phyloP scores from a whole-genome alignment of 2,888 invertebrate genomes.

The Xestia xanthographa region DNA sequence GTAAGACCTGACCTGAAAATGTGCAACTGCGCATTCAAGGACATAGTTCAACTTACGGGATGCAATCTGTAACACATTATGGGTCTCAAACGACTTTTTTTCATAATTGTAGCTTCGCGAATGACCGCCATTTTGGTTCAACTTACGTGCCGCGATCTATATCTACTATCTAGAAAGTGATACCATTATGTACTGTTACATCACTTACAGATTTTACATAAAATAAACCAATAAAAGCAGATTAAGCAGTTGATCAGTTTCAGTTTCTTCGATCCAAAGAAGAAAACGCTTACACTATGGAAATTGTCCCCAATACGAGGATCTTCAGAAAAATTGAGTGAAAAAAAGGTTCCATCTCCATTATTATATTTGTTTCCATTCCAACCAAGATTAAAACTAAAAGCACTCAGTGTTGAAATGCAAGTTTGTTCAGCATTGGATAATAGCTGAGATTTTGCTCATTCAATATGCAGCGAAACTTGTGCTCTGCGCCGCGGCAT shows the following conservation, averaged over 20 bases:
- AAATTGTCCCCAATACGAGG: conserved; percentile 4
- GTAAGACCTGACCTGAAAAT: too few relatives aligned
- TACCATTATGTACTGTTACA: too few relatives aligned
- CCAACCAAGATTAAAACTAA: conserved; percentile 62
- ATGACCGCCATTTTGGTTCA: too few relatives aligned
- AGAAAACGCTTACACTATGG: background rate
- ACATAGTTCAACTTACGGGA: too few relatives aligned
- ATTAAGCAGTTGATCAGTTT: too few relatives aligned
- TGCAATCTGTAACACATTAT: too few relatives aligned
- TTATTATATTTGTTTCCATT: conserved; percentile 59
- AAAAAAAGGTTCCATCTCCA: conserved; percentile 12
- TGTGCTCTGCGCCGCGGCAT: conserved; percentile 46
- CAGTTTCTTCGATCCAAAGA: background rate
- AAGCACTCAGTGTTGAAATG: conserved; percentile 60
- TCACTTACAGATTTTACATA: background rate
- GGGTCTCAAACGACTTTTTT: too few relatives aligned
- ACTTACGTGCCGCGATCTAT: too few relatives aligned
- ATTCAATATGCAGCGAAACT: conserved; percentile 60
- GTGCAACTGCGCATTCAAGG: too few relatives aligned
- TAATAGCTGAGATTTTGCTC: conserved; percentile 63
- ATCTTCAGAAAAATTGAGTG: conserved; percentile 11
- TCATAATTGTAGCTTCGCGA: too few relatives aligned
- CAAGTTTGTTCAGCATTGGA: conserved; percentile 64
- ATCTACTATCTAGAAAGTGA: too few relatives aligned
- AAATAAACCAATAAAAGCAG: background rate